Evolutionary conservation across 2,113 vertebrate genomes (phyloP).

Genomic region (Anhinga rufa): DNA sequence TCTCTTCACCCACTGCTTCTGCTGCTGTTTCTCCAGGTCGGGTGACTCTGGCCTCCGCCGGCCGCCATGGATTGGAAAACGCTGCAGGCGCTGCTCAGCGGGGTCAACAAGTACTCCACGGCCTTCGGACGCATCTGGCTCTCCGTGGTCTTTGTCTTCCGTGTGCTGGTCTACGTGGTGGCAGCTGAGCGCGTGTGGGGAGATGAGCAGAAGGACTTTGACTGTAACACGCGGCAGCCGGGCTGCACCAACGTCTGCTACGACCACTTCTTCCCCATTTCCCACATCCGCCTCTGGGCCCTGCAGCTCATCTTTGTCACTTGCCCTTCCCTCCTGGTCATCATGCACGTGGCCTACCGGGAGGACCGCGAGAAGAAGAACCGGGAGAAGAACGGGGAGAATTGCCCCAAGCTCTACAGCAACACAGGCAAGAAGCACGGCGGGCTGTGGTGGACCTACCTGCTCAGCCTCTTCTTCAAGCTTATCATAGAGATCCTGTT

Average conservation of each 20-base stretch:
- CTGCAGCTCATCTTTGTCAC: conserved; percentile 96
- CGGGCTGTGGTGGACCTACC: conserved; percentile 82
- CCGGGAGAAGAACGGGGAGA: conserved; percentile 69
- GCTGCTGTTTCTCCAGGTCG: background rate
- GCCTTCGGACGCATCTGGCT: conserved; percentile 91
- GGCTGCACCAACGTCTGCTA: conserved; percentile 91
- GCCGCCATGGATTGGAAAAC: conserved; percentile 87
- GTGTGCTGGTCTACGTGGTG: conserved; percentile 90
- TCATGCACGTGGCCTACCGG: conserved; percentile 87
- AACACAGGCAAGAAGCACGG: conserved; percentile 80
- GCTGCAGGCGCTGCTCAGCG: conserved; percentile 77
- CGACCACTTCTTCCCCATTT: conserved; percentile 88
- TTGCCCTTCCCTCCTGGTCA: conserved; percentile 89
- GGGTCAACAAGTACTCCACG: conserved; percentile 92
- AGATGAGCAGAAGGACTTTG: conserved; percentile 87
- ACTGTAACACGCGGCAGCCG: conserved; percentile 89
- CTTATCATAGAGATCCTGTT: conserved; percentile 74
- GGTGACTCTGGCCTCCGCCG: background rate
- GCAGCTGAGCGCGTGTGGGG: conserved; percentile 88
- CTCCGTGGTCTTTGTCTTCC: conserved; percentile 90
- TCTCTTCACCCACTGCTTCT: background rate
- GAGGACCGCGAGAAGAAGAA: conserved; percentile 80
- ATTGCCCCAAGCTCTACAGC: conserved; percentile 73
- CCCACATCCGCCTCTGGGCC: conserved; percentile 92
- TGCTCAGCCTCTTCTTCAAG: conserved; percentile 80